Evolutionary conservation across 2,113 vertebrate species (phyloP).

Genomic region (Mesitornis unicolor): DNA sequence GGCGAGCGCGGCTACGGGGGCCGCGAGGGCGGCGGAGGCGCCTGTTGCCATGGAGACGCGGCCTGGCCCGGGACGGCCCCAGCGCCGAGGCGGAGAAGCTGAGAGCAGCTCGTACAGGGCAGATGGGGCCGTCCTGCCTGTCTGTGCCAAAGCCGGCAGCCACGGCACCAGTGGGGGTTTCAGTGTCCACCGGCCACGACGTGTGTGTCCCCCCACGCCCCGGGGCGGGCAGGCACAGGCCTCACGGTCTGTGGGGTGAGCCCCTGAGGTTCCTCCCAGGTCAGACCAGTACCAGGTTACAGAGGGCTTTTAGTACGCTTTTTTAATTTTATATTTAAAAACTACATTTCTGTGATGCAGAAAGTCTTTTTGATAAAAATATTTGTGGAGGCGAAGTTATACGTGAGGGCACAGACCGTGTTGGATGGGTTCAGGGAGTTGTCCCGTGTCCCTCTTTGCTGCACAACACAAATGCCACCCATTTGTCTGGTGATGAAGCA

Average conservation of each 20-base stretch:
- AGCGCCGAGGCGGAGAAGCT: fast-evolving
- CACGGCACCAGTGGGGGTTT: background rate
- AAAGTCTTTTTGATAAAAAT: background rate
- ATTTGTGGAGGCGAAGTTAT: background rate
- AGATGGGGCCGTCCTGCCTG: too few species aligned
- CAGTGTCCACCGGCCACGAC: background rate
- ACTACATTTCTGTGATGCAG: background rate
- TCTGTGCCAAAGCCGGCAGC: background rate
- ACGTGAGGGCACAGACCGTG: fast-evolving
- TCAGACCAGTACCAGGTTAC: fast-evolving
- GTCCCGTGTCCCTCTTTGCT: fast-evolving
- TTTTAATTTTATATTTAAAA: background rate
- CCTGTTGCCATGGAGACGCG: background rate
- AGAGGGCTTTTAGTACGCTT: fast-evolving
- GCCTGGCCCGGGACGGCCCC: background rate
- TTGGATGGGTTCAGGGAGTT: fast-evolving
- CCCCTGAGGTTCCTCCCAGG: background rate
- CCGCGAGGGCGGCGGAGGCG: background rate
- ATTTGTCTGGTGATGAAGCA: fast-evolving
- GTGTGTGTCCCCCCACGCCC: too few species aligned
- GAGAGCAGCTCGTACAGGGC: background rate
- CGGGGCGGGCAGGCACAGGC: too few species aligned
- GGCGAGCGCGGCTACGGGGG: background rate
- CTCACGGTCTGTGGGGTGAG: background rate
- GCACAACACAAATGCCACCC: background rate